These are phyloP conservation scores for Mormyrus iriodes DNA, from an alignment of 2,113 vertebrate genomes.

Conservation along the genomic window DNA sequence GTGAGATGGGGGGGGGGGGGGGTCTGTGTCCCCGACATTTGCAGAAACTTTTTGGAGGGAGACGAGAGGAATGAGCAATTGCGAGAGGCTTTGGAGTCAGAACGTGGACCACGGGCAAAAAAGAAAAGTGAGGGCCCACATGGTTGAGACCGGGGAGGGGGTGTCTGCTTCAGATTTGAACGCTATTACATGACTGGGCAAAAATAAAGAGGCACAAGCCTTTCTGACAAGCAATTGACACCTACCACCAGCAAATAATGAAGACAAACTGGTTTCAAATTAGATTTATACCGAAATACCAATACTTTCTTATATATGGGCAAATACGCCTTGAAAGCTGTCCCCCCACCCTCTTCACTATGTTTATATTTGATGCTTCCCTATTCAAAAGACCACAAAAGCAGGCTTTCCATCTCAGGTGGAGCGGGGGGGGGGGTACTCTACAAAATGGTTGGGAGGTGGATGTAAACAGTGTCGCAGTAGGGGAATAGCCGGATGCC, in stretches of 20 bases:
- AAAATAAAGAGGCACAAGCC: conserved; percentile 18
- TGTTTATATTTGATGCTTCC: not conserved
- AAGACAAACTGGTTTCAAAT: conserved; percentile 17
- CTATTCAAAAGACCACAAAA: not conserved
- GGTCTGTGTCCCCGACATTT: not conserved
- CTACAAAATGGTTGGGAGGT: not conserved
- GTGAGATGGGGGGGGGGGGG: not conserved
- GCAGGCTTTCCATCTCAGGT: not conserved
- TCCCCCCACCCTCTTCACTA: not conserved
- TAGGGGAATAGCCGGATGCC: not conserved
- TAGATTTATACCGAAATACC: conserved; percentile 9
- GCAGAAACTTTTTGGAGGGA: conserved; percentile 14
- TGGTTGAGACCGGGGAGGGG: conserved; percentile 11
- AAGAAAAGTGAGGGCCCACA: not conserved
- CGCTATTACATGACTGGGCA: conserved; percentile 16
- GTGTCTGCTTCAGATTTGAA: conserved; percentile 31
- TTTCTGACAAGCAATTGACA: conserved; percentile 25
- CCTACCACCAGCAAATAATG: conserved; percentile 10
- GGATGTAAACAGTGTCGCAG: not conserved
- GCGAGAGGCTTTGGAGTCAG: not conserved
- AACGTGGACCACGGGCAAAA: conserved; percentile 21
- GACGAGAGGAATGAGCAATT: conserved; percentile 1
- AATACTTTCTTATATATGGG: not conserved
- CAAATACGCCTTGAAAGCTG: not conserved
- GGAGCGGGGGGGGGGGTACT: not conserved